Conservation (phyloP, 35 echinoderm and acorn worm species). For the Heliocidaris tuberculata region DNA sequence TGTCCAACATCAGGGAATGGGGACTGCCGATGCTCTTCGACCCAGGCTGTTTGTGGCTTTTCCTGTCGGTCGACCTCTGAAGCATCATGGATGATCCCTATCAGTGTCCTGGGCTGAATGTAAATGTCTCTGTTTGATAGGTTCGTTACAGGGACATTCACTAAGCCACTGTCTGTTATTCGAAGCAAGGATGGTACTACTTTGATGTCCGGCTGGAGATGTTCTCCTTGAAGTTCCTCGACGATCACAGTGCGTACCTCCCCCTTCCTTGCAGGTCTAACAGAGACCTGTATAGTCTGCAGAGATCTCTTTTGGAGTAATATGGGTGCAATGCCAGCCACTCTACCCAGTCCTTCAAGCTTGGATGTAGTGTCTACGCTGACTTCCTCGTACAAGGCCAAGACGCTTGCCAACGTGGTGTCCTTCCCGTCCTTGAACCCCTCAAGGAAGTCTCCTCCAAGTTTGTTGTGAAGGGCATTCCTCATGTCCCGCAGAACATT, state of each 20-base stretch:
- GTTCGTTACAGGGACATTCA: slow-evolving; percentile 56
- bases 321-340: slow-evolving; percentile 45
- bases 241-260: slow-evolving; percentile 40
- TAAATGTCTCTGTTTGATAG: slow-evolving; percentile 44
- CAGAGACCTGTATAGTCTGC: too few species aligned
- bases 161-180: slow-evolving; percentile 50
- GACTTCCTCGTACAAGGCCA: slow-evolving; percentile 51
- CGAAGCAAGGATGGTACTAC: slow-evolving; percentile 26
- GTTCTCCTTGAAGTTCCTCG: slow-evolving; percentile 55
- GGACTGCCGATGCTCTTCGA: too few species aligned
- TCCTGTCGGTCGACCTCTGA: too few species aligned
- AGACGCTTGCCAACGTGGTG: slow-evolving; percentile 1
- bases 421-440: neutral
- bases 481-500: too few species aligned
- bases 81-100: too few species aligned
- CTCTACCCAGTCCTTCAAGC: slow-evolving; percentile 1
- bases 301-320: too few species aligned
- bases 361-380: neutral
- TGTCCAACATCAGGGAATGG: too few species aligned
- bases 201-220: too few species aligned
- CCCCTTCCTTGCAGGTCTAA: neutral
- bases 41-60: too few species aligned
- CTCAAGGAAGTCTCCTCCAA: neutral
- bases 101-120: slow-evolving; percentile 52
- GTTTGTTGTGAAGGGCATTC: too few species aligned